Evolutionary conservation across 1,140 invertebrate genomes (phyloP).

Genomic region (Chymomyza costata): DNA sequence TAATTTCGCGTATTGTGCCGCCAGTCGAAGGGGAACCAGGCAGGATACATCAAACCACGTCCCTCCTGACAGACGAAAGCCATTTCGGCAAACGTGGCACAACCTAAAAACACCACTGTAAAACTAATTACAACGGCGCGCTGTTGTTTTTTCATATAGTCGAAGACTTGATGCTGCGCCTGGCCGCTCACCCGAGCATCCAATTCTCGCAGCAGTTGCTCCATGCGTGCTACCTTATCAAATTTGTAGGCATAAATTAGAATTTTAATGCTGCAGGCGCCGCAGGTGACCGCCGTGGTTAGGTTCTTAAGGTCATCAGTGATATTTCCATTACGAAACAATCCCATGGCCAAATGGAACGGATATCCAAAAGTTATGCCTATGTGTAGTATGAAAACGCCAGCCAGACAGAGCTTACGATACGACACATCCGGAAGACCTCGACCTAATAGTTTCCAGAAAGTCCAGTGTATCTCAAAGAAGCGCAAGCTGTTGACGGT

Average conservation of each 20-base stretch:
- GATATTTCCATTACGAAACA: too few species aligned
- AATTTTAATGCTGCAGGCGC: constrained; percentile 46
- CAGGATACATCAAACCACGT: constrained; percentile 48
- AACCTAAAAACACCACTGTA: constrained; percentile 29
- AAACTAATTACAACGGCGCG: constrained; percentile 27
- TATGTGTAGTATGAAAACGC: neutral
- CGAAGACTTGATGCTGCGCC: constrained; percentile 29
- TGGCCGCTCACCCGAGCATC: constrained; percentile 25
- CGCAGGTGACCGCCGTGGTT: constrained; percentile 8
- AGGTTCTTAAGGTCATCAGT: neutral
- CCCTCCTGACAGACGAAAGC: constrained; percentile 36
- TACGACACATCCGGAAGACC: too few species aligned
- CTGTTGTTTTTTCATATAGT: constrained; percentile 26
- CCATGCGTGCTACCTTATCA: constrained; percentile 29
- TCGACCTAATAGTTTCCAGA: constrained; percentile 47
- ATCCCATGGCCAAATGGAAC: too few species aligned
- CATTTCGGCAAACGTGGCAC: constrained; percentile 44
- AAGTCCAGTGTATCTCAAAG: constrained; percentile 41
- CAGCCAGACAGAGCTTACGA: neutral
- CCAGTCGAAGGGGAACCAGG: constrained; percentile 63
- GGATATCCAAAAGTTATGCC: too few species aligned
- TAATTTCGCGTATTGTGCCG: constrained; percentile 18
- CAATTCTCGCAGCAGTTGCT: constrained; percentile 30
- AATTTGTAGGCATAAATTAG: constrained; percentile 40
- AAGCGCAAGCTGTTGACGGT: constrained; percentile 40